phyloP scores from a whole-genome alignment of 2,888 invertebrate species.

The Synanthedon andrenaeformis region DNA sequence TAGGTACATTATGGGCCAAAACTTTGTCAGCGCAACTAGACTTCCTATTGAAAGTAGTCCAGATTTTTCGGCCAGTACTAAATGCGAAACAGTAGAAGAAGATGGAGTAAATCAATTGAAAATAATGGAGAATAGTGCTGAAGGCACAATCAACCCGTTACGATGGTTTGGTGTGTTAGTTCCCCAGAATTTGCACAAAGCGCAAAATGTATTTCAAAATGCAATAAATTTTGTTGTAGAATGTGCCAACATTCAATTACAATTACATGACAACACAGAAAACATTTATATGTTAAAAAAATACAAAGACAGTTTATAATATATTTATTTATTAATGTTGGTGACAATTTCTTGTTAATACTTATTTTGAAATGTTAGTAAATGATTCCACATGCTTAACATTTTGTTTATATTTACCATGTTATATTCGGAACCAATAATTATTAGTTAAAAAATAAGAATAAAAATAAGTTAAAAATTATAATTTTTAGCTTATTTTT shows the following conservation, averaged over 20 bases:
- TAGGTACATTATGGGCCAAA: conserved; percentile 83
- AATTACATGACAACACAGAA: conserved; percentile 53
- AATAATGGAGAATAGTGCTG: conserved; percentile 32
- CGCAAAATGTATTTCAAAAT: conserved; percentile 80
- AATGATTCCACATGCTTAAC: conserved; percentile 1
- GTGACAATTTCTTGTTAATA: too few relatives aligned
- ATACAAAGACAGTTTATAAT: conserved; percentile 21
- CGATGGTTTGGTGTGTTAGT: conserved; percentile 91
- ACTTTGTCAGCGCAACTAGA: conserved; percentile 76
- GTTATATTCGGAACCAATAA: too few relatives aligned
- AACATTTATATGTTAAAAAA: conserved; percentile 33
- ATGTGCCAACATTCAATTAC: conserved; percentile 76
- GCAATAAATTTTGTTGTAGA: conserved; percentile 75
- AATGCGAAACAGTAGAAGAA: conserved; percentile 45
- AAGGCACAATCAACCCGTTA: conserved; percentile 73
- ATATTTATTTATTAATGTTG: not conserved
- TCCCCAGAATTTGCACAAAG: conserved; percentile 80
- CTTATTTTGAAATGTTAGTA: not conserved
- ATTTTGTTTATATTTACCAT: too few relatives aligned
- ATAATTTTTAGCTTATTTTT: too few relatives aligned
- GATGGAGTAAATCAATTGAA: conserved; percentile 52
- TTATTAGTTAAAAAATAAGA: too few relatives aligned
- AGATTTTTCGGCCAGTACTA: conserved; percentile 47
- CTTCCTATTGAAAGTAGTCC: conserved; percentile 76
- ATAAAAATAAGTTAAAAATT: too few relatives aligned